Percentiles rank a stretch among this genome's conserved stretches.
Evolutionary conservation across 2,113 vertebrate genomes (phyloP).

Genomic region (Halcyon senegalensis): DNA sequence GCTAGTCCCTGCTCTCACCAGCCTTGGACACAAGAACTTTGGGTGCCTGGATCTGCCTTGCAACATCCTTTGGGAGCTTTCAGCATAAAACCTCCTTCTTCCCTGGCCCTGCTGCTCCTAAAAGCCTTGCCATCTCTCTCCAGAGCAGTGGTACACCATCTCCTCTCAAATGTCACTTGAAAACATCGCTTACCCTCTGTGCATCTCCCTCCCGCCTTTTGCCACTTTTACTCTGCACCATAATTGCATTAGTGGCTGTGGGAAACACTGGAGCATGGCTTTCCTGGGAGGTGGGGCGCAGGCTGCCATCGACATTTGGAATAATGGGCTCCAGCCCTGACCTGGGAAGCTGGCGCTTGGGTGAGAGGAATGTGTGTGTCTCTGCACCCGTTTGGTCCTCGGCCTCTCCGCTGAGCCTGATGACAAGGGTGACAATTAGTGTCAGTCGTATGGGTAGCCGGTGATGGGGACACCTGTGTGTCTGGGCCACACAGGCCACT

Average conservation of each 20-base stretch:
- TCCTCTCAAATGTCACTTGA: neutral
- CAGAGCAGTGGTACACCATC: fast-evolving
- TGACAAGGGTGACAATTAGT: neutral
- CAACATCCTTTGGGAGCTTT: neutral
- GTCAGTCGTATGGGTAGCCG: fast-evolving
- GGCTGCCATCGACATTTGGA: fast-evolving
- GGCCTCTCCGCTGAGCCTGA: fast-evolving
- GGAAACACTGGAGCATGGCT: fast-evolving
- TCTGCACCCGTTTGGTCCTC: fast-evolving
- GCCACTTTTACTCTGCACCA: fast-evolving
- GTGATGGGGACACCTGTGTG: neutral
- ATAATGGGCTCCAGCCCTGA: neutral
- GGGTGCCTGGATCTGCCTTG: neutral
- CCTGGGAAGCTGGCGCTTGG: fast-evolving
- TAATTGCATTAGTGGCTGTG: fast-evolving
- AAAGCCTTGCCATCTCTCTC: neutral
- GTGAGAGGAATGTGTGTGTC: fast-evolving
- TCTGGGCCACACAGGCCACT: fast-evolving
- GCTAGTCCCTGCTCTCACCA: neutral
- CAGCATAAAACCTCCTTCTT: neutral
- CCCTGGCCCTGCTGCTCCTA: neutral
- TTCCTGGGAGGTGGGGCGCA: fast-evolving
- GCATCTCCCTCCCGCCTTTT: neutral
- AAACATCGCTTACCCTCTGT: neutral
- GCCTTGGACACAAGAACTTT: neutral